Evolutionary conservation across 2,888 invertebrate species (phyloP), one percentile per base, ranked within the genome.

Genomic region (Calameuta idolon): DNA sequence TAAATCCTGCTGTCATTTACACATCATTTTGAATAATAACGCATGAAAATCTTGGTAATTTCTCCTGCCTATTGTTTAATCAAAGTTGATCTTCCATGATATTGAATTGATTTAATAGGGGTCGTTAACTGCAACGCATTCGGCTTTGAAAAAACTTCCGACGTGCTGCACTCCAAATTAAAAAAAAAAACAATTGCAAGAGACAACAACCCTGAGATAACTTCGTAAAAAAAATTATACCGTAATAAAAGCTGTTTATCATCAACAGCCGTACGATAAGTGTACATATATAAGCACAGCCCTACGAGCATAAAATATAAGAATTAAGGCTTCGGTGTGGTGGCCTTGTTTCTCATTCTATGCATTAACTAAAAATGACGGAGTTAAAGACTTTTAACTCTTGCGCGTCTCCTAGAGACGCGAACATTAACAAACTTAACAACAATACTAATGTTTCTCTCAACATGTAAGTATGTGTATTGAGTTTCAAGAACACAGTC

Each of bases 371-470:
- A 71, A 71, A 55, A 71, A 71, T 34, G 71, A 34, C 34, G 71
- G 31, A 71, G 31, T 34, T 71, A 71, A 71, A 12, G 12, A 15
- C 31, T 12, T 34, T 71, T 34, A 31, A 31, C 71, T 71, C 71
- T 71, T 31, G 34, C 31, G 15, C 23, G 15, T 15, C 71, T 71
- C 34, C 12, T 31, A 5, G 31, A 71, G 71, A 71, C 23, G 31
- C 15, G 15, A 71, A 33, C 33, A 76, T 71, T 82, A 83, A 79
- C 85, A 87, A 89, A 87, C 84, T 89, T 85, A 89, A 88, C 88
- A 88, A 88, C 87, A 89, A 90, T 89, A 89, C 87, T 90, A 85
- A 79, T 81, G 69, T 81, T 77, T 79, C 78, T 77, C 71, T 80
- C 71, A 77, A 73, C 80, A 82, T 80, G 71, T 82, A 81, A 79